Evolutionary conservation across 1,140 invertebrate species (phyloP), one percentile per base, ranked within the genome.

Genomic region (Laupala kohalensis): DNA sequence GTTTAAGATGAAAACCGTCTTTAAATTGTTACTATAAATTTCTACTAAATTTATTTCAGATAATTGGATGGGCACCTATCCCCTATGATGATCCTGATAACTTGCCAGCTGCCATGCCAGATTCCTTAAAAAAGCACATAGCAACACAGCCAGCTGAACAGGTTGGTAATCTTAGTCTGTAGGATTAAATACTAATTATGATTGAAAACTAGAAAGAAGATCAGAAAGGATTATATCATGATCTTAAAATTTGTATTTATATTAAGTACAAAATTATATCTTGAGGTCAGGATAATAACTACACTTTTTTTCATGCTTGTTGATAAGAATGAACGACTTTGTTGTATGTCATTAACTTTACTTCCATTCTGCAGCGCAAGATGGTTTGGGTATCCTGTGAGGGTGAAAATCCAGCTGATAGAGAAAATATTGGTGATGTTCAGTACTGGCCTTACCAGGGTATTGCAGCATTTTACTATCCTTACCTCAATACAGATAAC

Each of bases 321-420:
- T n/a, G n/a, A n/a, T n/a, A n/a, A n/a, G n/a, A n/a, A n/a, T n/a
- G n/a, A n/a, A n/a, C n/a, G n/a, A n/a, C n/a, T n/a, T n/a, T n/a
- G n/a, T n/a, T n/a, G n/a, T n/a, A n/a, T n/a, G n/a, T n/a, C n/a
- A n/a, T n/a, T n/a, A n/a, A n/a, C n/a, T n/a, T n/a, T n/a, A n/a
- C n/a, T n/a, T n/a, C n/a, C n/a, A n/a, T n/a, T 68, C 78, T 81
- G 0, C 74, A 90, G 84, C 83, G 88, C 6, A 90, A 92, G 73
- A 92, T 89, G 67, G 86, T 96, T 70, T 95, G 92, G 91, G 86
- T 96, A 5, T 91, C 90, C 2, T 96, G 94, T 77, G 88, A 92
- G 76, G 92, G 93, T 68, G 93, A 96, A 84, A 94, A 92, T 79
- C 91, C 93, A 4, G 90, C 92, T 15, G 94, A 96, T 80, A 84